A percentile compares a stretch with the other conserved stretches of the same genome.
Evolutionary conservation across 2,113 vertebrate genomes (phyloP).

Genomic region (Ptyas mucosa): DNA sequence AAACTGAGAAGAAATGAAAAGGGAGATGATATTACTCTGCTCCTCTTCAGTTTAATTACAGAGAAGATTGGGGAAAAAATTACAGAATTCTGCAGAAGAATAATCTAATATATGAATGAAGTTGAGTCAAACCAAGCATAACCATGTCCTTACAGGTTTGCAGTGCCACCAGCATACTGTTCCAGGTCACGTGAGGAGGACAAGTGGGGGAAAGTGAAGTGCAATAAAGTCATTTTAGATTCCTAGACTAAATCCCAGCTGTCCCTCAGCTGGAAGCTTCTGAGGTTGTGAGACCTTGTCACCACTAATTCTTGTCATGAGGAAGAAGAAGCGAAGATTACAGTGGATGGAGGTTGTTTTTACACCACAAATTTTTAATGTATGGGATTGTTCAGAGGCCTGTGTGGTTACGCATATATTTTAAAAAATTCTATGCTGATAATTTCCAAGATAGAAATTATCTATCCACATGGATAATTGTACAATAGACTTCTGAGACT

Average conservation of each 20-base stretch:
- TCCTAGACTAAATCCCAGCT: background rate
- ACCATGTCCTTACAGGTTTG: background rate
- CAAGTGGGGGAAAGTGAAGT: background rate
- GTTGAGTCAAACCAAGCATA: background rate
- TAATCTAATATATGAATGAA: background rate
- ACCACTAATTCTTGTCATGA: background rate
- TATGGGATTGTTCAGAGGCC: background rate
- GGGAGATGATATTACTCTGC: background rate
- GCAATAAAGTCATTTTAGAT: background rate
- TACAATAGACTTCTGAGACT: background rate
- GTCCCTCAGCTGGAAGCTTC: background rate
- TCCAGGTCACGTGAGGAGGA: background rate
- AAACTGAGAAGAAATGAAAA: background rate
- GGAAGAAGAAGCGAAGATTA: background rate
- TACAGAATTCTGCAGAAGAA: background rate
- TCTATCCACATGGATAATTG: background rate
- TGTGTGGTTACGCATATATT: background rate
- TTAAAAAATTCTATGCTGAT: background rate
- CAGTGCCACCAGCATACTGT: background rate
- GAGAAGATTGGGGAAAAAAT: background rate
- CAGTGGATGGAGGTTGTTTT: background rate
- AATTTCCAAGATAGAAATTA: background rate
- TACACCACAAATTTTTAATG: background rate
- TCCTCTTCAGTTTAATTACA: background rate
- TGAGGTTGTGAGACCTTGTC: too few species aligned